These are phyloP conservation scores for Teleogryllus oceanicus DNA, from an alignment of 2,888 invertebrate species.

Conservation along the genomic window DNA sequence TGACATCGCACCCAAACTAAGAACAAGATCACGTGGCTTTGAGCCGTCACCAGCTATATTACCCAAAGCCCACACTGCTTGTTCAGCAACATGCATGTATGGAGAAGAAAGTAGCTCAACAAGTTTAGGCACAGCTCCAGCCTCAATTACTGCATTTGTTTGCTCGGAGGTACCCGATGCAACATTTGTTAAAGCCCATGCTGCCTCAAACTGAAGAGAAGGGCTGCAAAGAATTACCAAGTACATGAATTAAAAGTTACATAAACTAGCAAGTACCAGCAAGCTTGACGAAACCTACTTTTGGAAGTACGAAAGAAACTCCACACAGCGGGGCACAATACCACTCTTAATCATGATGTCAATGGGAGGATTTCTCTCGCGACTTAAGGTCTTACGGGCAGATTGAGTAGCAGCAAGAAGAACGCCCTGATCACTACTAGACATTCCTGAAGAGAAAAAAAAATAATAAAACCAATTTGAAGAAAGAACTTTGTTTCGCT, in stretches of 20 bases:
- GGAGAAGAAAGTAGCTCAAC: slow-evolving; percentile 67
- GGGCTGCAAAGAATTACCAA: slow-evolving; percentile 52
- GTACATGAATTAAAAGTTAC: background rate
- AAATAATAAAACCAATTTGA: too few relatives aligned
- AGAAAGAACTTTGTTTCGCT: background rate
- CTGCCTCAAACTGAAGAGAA: slow-evolving; percentile 86
- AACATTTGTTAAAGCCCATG: slow-evolving; percentile 97
- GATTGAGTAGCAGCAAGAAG: slow-evolving; percentile 73
- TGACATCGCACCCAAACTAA: slow-evolving; percentile 66
- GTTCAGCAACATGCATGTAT: slow-evolving; percentile 73
- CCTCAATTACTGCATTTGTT: slow-evolving; percentile 79
- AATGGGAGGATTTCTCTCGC: slow-evolving; percentile 88
- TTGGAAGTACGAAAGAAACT: slow-evolving; percentile 66
- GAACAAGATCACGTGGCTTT: slow-evolving; percentile 74
- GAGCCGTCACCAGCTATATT: slow-evolving; percentile 94
- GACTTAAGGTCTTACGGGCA: slow-evolving; percentile 82
- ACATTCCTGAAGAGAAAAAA: slow-evolving; percentile 55
- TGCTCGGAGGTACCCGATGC: slow-evolving; percentile 92
- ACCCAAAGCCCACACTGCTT: slow-evolving; percentile 96
- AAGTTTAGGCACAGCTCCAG: slow-evolving; percentile 82
- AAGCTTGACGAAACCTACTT: slow-evolving; percentile 56
- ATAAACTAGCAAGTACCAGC: background rate
- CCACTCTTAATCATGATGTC: slow-evolving; percentile 78
- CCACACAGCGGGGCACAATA: slow-evolving; percentile 76
- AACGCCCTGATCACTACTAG: slow-evolving; percentile 58